Conservation (phyloP, 2,113 vertebrate genomes). For the Sinocyclocheilus anophthalmus region DNA sequence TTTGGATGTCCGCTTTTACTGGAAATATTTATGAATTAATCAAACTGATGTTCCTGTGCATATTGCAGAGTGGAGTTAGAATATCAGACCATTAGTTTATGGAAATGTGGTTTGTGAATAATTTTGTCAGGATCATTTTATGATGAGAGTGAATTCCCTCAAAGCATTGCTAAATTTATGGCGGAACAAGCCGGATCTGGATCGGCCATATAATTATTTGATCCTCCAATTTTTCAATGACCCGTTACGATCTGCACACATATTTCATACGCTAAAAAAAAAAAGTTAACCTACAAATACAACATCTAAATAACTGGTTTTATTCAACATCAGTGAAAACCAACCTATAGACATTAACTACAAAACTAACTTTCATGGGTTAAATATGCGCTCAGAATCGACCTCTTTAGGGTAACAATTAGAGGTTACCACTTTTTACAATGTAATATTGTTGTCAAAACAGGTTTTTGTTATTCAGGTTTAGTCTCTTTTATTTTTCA, state of each 20-base stretch:
- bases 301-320: neutral
- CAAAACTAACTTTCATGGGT: neutral
- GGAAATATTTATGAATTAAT: conserved; percentile 2
- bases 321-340: neutral
- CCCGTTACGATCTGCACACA: neutral
- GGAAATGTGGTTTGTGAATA: neutral
- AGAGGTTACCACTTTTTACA: too few relatives aligned
- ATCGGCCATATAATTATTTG: neutral
- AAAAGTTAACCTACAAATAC: neutral
- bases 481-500: neutral
- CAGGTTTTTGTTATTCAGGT: neutral
- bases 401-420: too few relatives aligned
- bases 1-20: neutral
- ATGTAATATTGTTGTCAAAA: too few relatives aligned
- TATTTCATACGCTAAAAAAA: neutral
- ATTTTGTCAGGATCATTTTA: neutral
- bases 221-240: too few relatives aligned
- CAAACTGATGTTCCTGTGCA: neutral
- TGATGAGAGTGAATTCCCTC: neutral
- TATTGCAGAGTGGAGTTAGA: conserved; percentile 9
- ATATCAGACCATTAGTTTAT: conserved; percentile 6
- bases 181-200: neutral
- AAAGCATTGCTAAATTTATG: neutral
- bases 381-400: too few relatives aligned
- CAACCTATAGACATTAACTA: neutral